Evolutionary conservation across 2,113 vertebrate species (phyloP), one percentile per base, ranked within the genome.

Genomic region (Gymnarchus niloticus): DNA sequence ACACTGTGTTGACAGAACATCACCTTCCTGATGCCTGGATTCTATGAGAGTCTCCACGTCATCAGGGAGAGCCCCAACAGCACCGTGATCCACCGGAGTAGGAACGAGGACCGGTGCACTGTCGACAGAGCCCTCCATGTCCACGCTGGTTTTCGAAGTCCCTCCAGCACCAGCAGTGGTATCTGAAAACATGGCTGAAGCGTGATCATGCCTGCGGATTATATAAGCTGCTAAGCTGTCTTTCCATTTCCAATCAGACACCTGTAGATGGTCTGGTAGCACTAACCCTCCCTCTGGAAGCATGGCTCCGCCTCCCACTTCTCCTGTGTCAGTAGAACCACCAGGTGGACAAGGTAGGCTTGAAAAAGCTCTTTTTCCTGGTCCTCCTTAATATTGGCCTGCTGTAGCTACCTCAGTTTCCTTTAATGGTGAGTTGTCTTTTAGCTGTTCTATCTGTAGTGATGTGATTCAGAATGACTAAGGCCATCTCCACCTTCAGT

Each of bases 11-110:
- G 90, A 49, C 90, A 99, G 97, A 95, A 91, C 44, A 94, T 99
- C 87, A 96, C 95, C 8, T 96, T 97, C 90, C 92, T 99, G 91
- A 96, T 99, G 86, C 97, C 97, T 37, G 94, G 94, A 78, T 99
- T 99, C 93, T 97, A 95, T 88, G 94, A 92, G 61, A 92, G 93
- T 90, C 96, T 96, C 94, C 91, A 89, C 49, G 89, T 90, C 23
- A 54, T 86, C 0, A 87, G 87, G 46, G 89, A 89, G 76, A 89
- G 89, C 12, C 87, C 89, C 76, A 83, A 89, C 69, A 9, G 10
- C 23, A 89, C 85, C 1, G 89, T 87, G 1, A 87, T 85, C 28
- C 87, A 88, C 86, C 37, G 14, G 9, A 14, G 7, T 23, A n/a
- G 54, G 82, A 86, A 89, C 57, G 82, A 89, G 0, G 41, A 83